Percentiles rank a stretch among this genome's conserved stretches.
Conservation (phyloP, 2,113 vertebrate genomes). For the Carlito syrichta region DNA sequence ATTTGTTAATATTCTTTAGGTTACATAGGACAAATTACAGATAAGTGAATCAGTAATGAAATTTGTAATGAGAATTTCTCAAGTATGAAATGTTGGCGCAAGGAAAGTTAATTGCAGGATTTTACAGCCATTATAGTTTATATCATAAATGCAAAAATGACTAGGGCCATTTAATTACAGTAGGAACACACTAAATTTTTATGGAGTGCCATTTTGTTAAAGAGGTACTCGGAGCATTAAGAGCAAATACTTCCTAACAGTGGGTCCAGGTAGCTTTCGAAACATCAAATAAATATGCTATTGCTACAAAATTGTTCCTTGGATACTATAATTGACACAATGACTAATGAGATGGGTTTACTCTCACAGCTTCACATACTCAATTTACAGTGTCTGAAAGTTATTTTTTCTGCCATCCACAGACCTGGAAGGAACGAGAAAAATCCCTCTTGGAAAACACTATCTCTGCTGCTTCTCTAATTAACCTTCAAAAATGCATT, state of each 20-base stretch:
- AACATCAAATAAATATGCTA: conserved; percentile 85
- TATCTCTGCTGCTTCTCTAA: conserved; percentile 71
- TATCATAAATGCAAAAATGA: conserved; percentile 89
- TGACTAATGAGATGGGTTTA: conserved; percentile 81
- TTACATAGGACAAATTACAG: conserved; percentile 88
- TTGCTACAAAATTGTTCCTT: conserved; percentile 80
- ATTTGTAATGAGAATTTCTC: conserved; percentile 90
- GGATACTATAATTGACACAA: conserved; percentile 81
- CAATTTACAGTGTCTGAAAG: conserved; percentile 73
- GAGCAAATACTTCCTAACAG: conserved; percentile 80
- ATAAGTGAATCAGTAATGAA: conserved; percentile 90
- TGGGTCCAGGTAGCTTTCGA: conserved; percentile 77
- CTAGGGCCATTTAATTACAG: conserved; percentile 88
- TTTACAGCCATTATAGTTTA: conserved; percentile 89
- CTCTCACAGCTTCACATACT: conserved; percentile 77
- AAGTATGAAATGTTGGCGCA: conserved; percentile 87
- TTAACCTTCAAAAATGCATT: conserved; percentile 78
- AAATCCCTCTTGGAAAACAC: conserved; percentile 78
- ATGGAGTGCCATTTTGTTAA: conserved; percentile 88
- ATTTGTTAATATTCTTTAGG: conserved; percentile 89
- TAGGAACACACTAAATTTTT: conserved; percentile 88
- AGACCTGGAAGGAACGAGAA: conserved; percentile 71
- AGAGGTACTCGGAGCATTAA: conserved; percentile 84
- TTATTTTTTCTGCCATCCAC: conserved; percentile 75
- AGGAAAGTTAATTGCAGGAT: conserved; percentile 85